Evolutionary conservation across 2,888 invertebrate genomes (phyloP).

Genomic region (Ditula angustiorana): DNA sequence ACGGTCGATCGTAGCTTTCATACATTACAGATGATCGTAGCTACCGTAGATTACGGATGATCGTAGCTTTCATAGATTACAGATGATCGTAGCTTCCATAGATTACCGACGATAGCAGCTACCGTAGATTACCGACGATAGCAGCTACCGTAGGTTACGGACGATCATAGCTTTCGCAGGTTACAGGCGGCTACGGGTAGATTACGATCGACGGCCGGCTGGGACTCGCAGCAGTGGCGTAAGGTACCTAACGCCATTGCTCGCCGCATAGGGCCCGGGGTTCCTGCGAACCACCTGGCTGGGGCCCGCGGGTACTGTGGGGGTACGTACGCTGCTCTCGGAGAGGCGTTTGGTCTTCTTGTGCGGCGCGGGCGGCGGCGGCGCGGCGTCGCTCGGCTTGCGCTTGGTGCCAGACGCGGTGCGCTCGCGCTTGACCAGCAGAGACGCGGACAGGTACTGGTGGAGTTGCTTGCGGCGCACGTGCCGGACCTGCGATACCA

Average conservation of each 20-base stretch:
- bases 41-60: background rate
- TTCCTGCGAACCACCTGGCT: background rate
- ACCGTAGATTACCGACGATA: no score
- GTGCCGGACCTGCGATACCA: conserved; percentile 91
- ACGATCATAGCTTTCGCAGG: no score
- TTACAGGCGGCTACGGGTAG: no score
- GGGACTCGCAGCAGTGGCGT: no score
- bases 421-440: conserved; percentile 88
- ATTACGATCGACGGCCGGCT: no score
- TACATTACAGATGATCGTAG: no score
- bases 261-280: background rate
- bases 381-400: conserved; percentile 56
- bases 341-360: conserved; percentile 75
- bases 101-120: background rate
- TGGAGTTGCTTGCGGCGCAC: conserved; percentile 92
- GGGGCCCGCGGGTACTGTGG: no score
- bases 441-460: conserved; percentile 89
- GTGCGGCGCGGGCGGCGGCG: conserved; percentile 67
- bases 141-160: no score
- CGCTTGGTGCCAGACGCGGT: conserved; percentile 84
- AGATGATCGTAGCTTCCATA: background rate
- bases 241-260: background rate
- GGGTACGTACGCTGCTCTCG: conserved; percentile 74
- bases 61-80: no score
- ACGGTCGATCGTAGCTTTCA: no score